phyloP scores from a whole-genome alignment of 2,113 vertebrate genomes.

The Cranoglanis bouderius region DNA sequence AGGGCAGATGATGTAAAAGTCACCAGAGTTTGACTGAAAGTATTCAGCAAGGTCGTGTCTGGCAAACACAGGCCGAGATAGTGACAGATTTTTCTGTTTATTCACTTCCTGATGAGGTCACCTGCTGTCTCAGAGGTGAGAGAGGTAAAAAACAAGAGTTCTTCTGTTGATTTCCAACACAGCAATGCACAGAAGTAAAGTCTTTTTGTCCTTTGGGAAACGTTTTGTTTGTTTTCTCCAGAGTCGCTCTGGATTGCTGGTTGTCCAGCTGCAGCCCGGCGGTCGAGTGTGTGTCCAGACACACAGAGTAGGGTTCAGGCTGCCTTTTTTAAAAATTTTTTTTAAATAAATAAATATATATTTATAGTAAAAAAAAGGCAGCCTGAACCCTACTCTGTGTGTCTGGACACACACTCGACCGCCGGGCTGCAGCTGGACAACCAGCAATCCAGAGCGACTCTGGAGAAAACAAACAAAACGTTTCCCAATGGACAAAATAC shows the following conservation, averaged over 20 bases:
- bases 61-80: background rate
- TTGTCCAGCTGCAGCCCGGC: background rate
- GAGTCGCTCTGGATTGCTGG: background rate
- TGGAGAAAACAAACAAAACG: background rate
- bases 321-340: background rate
- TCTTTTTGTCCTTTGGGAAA: background rate
- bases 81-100: conserved; percentile 13
- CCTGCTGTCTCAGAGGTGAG: background rate
- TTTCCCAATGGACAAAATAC: background rate
- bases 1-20: background rate
- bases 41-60: background rate
- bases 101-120: conserved; percentile 34
- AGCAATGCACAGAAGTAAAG: background rate
- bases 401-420: background rate
- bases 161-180: background rate
- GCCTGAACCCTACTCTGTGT: background rate
- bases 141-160: background rate
- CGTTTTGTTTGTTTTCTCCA: background rate
- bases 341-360: background rate
- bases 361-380: too few species aligned
- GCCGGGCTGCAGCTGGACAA: background rate
- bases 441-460: background rate
- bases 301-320: background rate
- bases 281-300: background rate
- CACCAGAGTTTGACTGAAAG: background rate